Base-by-base conservation (phyloP, 2,888 invertebrate species). In the Spodoptera exigua region DNA sequence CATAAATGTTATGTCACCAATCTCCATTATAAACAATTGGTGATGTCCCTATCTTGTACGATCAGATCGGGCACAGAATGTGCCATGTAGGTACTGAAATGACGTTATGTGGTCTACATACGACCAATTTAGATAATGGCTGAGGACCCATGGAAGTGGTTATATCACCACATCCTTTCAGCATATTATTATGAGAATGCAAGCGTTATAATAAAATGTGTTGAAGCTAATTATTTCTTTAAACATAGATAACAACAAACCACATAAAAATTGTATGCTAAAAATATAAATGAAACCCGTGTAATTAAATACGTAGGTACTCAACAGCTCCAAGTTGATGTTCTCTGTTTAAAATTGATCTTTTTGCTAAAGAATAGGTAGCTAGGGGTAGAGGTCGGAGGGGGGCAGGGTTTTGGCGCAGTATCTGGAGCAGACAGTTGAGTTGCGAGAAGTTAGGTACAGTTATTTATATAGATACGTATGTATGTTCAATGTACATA, bases 401-500 rank as follows among this genome's bases (percentile, higher is more conserved):
- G 87, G 86, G 80, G 67, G 79, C 85, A 87, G 89, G 88, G 88
- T 89, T 92, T 93, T 93, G 92, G 91, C 92, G 92, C 93, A 93
- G 91, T 93, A 93, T 91, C 90, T 93, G 89, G 92, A 91, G 89
- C 92, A 91, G 92, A 92, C 93, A 92, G 89, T 91, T 87, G 92
- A 91, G 92, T 92, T 90, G 92, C 87, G 92, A 91, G 92, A 91
- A 92, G 91, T 91, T 90, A 91, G 92, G 92, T 90, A 91, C 90
- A 86, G 89, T 89, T 92, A 91, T 91, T 90, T 93, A 92, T 92
- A 91, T 89, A 89, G 91, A 87, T 92, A 92, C 88, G 89, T 93
- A 93, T 91, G 89, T 93, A 92, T 89, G 92, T 90, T 93, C 92
- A 93, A 93, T 93, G 93, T 93, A 93, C 93, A 93, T 93, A 94